Base-by-base conservation (phyloP, 2,888 invertebrate genomes). In the Spialia ferax region DNA sequence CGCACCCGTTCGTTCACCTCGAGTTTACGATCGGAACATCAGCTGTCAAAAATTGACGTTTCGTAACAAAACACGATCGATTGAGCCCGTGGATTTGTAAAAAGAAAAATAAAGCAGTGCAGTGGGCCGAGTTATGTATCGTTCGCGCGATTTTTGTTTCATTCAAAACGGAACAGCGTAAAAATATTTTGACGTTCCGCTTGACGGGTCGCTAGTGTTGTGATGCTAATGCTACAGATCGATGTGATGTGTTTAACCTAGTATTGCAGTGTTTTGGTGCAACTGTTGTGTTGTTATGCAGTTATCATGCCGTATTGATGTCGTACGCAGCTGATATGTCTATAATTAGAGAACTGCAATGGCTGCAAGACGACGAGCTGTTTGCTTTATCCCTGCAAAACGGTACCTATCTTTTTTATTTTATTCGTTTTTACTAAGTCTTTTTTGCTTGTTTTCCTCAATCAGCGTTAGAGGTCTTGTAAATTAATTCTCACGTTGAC, bases 371-470 rank as follows among this genome's bases (percentile, higher is more conserved):
- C 82, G 92, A 92, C 78, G 93, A 93, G 85, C 82, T 91, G 75
- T 89, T 92, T 77, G 92, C 92, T 76, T 86, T 93, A 84, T 86
- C 92, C 75, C 86, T 91, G 87, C 93, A 93, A 91, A 92, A 93
- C 88, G 93, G 93, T 93, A 86, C 75, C 86, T 86, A 59, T 54
- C 60, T 68, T 63, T 69, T 70, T 68, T 67, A 29, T 7, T 45
- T 11, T 35, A 63, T 56, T 42, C 54, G 70, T 70, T 70, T 70
- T 42, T 45, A 22, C 35, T 15, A 10, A n/a, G 42, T 54, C 60
- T 66, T 65, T 65, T 65, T 65, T 50, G 42, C 50, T 26, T 23
- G 50, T 59, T 66, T 66, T 48, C 66, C 66, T 66, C 38, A 22
- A 22, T 22, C 54, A 38, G 54, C 42, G 66, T 66, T 59, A 38